Base-by-base conservation (phyloP, 2,888 invertebrate genomes). In the Troglohyphantes excavatus region DNA sequence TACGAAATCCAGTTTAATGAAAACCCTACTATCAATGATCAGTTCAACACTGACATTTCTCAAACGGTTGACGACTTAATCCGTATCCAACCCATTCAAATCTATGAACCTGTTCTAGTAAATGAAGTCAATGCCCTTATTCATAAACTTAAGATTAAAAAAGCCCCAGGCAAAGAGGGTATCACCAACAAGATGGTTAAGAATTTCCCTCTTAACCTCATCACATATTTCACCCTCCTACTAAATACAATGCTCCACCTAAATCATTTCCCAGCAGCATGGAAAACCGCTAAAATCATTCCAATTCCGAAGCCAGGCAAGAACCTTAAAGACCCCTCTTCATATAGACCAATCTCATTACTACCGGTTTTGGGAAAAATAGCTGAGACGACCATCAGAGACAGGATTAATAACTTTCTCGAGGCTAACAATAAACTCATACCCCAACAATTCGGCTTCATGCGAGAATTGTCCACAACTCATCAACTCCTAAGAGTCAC, bases 181-280 rank as follows among this genome's bases (percentile, higher is more conserved):
- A 65, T 79, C 23, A 43, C 65, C 7, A 79, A 79, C 33, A 79
- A 79, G 43, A 65, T 46, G 39, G 13, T 65, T 1, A 79, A 79
- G 33, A 79, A 79, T 11, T 21, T 78, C 2, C 78, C 78, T 0
- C 6, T 3, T 2, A 79, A 43, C 3, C 2, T 13, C 7, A 13
- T 79, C 1, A 17, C 19, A 23, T 21, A 6, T 7, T 3, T 79
- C 5, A 65, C 17, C 1, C 0, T 7, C 3, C 5, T 65, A 2
- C 39, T 79, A 2, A 39, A 79, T 6, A 0, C 0, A 1, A 65
- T 39, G 0, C 26, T 79, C 0, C 7, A 19, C 17, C 7, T 65
- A 13, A 17, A 0, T 1, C 65, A 65, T 3, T 79, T 65, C 27
- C 78, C 78, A 3, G 23, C 17, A 0, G 19, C 0, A 0, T 63